Evolutionary conservation across 2,888 invertebrate genomes (phyloP), one percentile per base, ranked within the genome.

Genomic region (Dryadula phaetusa): DNA sequence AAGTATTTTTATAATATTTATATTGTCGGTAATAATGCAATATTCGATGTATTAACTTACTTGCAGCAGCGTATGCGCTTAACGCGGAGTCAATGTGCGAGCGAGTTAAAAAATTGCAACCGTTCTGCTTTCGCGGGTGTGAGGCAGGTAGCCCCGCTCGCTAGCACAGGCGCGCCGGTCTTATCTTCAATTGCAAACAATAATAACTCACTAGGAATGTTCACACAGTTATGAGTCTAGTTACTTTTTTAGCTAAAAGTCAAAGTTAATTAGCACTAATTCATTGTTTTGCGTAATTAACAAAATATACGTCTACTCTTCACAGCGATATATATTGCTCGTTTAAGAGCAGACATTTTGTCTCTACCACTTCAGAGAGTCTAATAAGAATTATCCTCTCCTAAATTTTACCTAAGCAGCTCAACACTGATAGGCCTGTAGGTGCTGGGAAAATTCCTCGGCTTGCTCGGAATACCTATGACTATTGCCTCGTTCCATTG

Each of bases 91-190:
- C 65, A 58, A 25, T 60, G 66, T 62, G 53, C 7, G 65, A 65
- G 58, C 56, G 62, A 65, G 69, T 62, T 42, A 69, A 69, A 69
- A 62, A 69, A 66, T 69, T 52, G 32, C 60, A 63, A 60, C 62
- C 42, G 56, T 18, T 44, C 60, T 60, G 49, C 44, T 66, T 53
- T 18, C 65, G 60, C 53, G 46, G 60, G 44, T 52, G 65, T 54
- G 64, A 37, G 58, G 64, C n/a, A 49, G 56, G 64, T 64, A 14
- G 64, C 37, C n/a, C 49, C 47, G 25, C 22, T 49, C 22, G 14
- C 40, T 52, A n/a, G 37, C 37, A 62, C n/a, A 62, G 6, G 40
- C 62, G 20, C 62, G 14, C n/a, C 40, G 62, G 20, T 25, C 8
- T 49, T 62, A 62, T 61, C 12, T 61, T 61, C 16, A 40, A 16